phyloP scores from a whole-genome alignment of 2,797 vertebrate species.

The Ambastaia sidthimunki region DNA sequence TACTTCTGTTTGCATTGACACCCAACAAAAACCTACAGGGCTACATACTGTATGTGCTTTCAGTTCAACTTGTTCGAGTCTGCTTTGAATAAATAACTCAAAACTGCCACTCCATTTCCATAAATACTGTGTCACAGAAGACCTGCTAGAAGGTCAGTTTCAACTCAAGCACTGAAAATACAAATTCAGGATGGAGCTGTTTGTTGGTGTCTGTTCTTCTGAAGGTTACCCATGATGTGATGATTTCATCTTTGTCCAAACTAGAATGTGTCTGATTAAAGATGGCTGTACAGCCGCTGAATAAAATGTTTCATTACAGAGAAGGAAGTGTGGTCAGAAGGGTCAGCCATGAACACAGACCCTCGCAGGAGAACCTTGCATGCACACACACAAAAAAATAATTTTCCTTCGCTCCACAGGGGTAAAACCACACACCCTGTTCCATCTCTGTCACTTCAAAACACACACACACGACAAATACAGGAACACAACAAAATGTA shows the following conservation, averaged over 20 bases:
- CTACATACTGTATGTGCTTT: background rate
- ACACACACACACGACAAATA: background rate
- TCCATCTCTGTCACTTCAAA: background rate
- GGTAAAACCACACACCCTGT: background rate
- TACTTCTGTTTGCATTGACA: background rate
- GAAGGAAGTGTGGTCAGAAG: conserved; percentile 16
- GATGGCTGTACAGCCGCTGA: conserved; percentile 16
- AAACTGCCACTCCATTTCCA: no score
- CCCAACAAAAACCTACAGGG: background rate
- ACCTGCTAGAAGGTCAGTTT: no score
- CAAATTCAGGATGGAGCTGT: background rate
- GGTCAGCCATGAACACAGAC: conserved; percentile 23
- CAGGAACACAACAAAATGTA: background rate
- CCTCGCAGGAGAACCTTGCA: conserved; percentile 33
- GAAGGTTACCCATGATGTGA: conserved; percentile 8
- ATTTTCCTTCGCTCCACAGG: background rate
- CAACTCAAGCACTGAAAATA: background rate
- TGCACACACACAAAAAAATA: background rate
- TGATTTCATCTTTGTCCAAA: background rate
- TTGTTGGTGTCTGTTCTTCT: conserved; percentile 7
- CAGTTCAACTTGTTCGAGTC: background rate
- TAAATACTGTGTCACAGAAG: no score
- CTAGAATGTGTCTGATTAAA: conserved; percentile 21
- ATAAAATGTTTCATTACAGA: conserved; percentile 48
- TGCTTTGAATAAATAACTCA: no score